Evolutionary conservation across 2,888 invertebrate species (phyloP).

Genomic region (Fabriciana adippe): DNA sequence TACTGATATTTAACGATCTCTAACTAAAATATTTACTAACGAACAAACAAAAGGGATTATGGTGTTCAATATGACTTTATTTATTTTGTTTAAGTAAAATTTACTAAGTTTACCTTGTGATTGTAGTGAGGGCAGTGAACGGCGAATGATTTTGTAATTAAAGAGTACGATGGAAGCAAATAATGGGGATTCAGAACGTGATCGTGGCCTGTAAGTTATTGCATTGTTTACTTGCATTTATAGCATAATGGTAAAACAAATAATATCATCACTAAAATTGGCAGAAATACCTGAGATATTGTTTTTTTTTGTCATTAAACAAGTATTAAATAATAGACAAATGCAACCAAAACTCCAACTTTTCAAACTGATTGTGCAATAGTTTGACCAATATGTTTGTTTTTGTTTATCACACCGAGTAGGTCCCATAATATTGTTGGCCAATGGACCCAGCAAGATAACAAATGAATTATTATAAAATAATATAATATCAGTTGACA

Average conservation of each 20-base stretch:
- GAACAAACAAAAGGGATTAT: neutral
- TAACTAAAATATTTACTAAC: neutral
- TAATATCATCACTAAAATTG: neutral
- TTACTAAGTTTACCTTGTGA: conserved; percentile 21
- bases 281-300: conserved; percentile 17
- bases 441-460: conserved; percentile 4
- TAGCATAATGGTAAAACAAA: neutral
- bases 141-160: conserved; percentile 33
- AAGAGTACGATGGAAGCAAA: conserved; percentile 40
- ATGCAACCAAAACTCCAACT: neutral
- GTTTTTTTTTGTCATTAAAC: conserved; percentile 14
- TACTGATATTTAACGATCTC: conserved; percentile 1
- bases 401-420: conserved; percentile 12
- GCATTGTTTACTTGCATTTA: neutral
- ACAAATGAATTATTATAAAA: conserved; percentile 1
- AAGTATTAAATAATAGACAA: neutral
- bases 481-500: conserved; percentile 4
- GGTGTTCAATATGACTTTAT: conserved; percentile 2
- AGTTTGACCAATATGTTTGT: conserved; percentile 11
- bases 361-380: conserved; percentile 3
- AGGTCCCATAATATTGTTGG: conserved; percentile 1
- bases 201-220: conserved; percentile 38
- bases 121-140: conserved; percentile 23
- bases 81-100: neutral
- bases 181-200: conserved; percentile 40